phyloP scores from a whole-genome alignment of 1,140 invertebrate genomes.

The Zaprionus davidi region DNA sequence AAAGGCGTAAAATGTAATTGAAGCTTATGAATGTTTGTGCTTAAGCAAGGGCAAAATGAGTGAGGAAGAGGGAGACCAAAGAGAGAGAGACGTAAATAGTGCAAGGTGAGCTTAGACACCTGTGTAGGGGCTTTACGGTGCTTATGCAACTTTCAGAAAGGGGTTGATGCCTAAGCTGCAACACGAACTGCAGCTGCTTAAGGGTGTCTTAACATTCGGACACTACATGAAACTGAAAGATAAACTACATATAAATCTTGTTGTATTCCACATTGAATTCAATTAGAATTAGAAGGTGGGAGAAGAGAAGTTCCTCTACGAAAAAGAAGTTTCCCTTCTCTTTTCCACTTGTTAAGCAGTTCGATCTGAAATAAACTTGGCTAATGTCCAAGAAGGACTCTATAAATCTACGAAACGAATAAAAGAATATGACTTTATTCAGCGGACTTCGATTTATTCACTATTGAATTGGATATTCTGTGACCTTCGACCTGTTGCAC shows the following conservation, averaged over 20 bases:
- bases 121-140: background rate
- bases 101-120: constrained; percentile 3
- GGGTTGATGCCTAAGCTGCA: background rate
- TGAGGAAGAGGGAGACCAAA: background rate
- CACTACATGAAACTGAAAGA: background rate
- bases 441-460: background rate
- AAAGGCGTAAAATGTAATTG: background rate
- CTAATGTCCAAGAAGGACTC: background rate
- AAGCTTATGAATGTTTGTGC: constrained; percentile 5
- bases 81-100: background rate
- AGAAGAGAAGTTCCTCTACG: background rate
- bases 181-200: constrained; percentile 1
- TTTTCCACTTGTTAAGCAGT: background rate
- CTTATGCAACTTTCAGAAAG: background rate
- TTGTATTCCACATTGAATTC: background rate
- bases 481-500: background rate
- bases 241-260: background rate
- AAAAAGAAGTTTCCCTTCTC: background rate
- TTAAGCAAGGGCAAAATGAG: background rate
- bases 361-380: background rate
- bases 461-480: background rate
- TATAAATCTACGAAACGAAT: background rate
- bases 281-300: no score
- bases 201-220: background rate
- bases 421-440: background rate